Evolutionary conservation across 2,888 invertebrate species (phyloP), one percentile per base, ranked within the genome.

Genomic region (Cenopis cana): DNA sequence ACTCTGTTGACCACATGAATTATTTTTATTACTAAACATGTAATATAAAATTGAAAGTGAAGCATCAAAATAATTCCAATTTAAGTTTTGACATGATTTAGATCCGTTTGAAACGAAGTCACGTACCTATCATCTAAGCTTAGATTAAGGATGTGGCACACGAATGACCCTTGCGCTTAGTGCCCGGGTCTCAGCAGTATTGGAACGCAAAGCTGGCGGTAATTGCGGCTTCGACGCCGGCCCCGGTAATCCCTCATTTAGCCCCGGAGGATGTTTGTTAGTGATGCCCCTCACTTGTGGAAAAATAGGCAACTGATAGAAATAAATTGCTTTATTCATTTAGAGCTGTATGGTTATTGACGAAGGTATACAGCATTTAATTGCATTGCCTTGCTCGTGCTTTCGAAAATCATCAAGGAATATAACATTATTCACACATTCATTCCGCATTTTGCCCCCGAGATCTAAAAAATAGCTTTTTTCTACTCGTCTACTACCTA

Each of bases 221-320:
- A 90, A 90, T 90, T 89, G 90, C 89, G 89, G 90, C 88, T 89
- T 88, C 87, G 82, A 77, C 85, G 85, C 84, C 82, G 82, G 81
- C 84, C 83, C 77, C 80, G 84, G 84, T 86, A 86, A 87, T 85
- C 89, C 84, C 85, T 79, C 81, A 82, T 83, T 85, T 84, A 84
- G 84, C 85, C 86, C 82, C 79, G 77, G 77, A 81, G 84, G 85
- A 84, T 84, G 82, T 86, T 85, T 82, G 85, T 85, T 84, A 85
- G 82, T 82, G 82, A 81, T 78, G 77, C 80, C 81, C 77, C 79
- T 79, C 75, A 74, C 76, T 46, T 46, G 49, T 67, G 59, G 66
- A 46, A 62, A 46, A 67, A 71, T 62, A 68, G 66, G 69, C 64
- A 38, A 65, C 38, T 59, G 24, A 12, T 70, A 70, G n/a, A 55